Evolutionary conservation across 2,888 invertebrate species (phyloP), one percentile per base, ranked within the genome.

Genomic region (Ectemnius lituratus): DNA sequence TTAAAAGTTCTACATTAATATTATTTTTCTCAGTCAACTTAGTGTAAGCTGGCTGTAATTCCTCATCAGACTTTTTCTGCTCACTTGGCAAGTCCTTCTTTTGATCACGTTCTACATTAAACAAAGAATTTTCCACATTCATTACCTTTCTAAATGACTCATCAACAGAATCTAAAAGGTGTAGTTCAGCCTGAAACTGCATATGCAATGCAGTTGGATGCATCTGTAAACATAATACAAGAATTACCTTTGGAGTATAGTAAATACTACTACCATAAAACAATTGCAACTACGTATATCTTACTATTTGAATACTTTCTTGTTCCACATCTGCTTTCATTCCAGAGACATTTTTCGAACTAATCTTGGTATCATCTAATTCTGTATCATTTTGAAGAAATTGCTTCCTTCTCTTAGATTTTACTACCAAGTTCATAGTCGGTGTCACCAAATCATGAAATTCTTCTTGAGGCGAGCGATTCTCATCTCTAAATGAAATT

Each of bases 141-240:
- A 92, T 91, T 47, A 94, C 91, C 86, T 93, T 93, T 59, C 91
- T 89, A 37, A 94, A 85, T 0, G 93, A 93, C 85, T 94, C 92
- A 73, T 94, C 93, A 84, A 93, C 93, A 62, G 93, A 92, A 80
- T 94, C 94, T 56, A 94, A 87, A 59, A 93, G 91, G 87, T 93
- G 93, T 61, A 94, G 90, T 88, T 94, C 94, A 0, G 93, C 92
- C 85, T 93, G 92, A 84, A 94, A 93, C 84, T 93, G 93, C 82
- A 93, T 90, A 86, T 93, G 93, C 63, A 94, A 91, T 62, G 93
- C 92, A 74, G 92, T 92, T 8, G 93, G 92, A 73, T 90, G 88
- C 61, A 88, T 67, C 86, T 87, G 46, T 62, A 83, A 84, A 72
- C 63, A 52, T 47, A 62, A 74, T 63, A 23, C 11, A 56, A n/a